Percentiles rank a stretch among this genome's conserved stretches.
phyloP scores from a whole-genome alignment of 2,888 invertebrate species.

The Lasioglossum calceatum region DNA sequence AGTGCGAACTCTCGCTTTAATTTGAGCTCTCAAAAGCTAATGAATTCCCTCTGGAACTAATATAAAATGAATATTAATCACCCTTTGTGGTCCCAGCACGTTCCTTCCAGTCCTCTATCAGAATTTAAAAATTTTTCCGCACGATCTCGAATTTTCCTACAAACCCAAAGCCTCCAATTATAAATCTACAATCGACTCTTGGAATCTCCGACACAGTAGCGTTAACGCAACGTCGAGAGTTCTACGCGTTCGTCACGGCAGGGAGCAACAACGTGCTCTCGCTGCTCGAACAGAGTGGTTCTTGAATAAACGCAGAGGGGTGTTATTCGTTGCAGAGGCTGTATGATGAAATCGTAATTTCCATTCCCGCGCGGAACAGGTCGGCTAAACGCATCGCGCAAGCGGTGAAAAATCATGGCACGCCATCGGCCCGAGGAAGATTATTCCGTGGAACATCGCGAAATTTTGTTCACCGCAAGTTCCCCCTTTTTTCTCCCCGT shows the following conservation, averaged over 20 bases:
- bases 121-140: background rate
- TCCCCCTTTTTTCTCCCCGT: background rate
- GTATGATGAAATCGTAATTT: constrained; percentile 67
- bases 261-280: constrained; percentile 2
- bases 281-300: constrained; percentile 19
- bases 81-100: too few relatives aligned
- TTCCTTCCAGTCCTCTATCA: background rate
- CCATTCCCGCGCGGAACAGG: constrained; percentile 22
- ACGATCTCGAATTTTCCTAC: background rate
- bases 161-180: background rate
- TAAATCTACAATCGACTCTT: background rate
- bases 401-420: background rate
- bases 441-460: background rate
- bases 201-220: too few relatives aligned
- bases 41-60: too few relatives aligned
- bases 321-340: constrained; percentile 39
- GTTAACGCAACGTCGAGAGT: background rate
- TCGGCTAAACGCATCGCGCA: background rate
- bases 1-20: too few relatives aligned
- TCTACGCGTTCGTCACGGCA: constrained; percentile 34
- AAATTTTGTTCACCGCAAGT: background rate
- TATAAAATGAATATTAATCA: too few relatives aligned
- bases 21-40: too few relatives aligned
- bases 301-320: constrained; percentile 48
- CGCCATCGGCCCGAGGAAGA: background rate